Base-by-base conservation (phyloP, 2,113 vertebrate species). In the Pteronura brasiliensis region DNA sequence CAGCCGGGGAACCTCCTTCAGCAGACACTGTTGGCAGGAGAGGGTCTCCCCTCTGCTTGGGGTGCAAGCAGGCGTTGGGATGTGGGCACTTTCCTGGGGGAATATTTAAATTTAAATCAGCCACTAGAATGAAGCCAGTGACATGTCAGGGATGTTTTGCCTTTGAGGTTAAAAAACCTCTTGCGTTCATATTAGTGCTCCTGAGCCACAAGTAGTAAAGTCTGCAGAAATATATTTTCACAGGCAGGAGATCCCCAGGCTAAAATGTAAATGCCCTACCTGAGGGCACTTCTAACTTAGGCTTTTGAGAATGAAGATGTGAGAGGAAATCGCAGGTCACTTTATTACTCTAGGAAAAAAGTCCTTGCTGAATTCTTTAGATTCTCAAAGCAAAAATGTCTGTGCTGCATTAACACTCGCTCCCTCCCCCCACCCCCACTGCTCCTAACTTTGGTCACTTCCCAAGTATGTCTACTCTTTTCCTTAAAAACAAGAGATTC, bases 161-260 rank as follows among this genome's bases (percentile, higher is more conserved):
- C n/a, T 97, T 92, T 31, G 88, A 42, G 67, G 86, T 96, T 49
- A 87, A 72, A 21, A 96, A 69, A 93, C 57, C 65, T 93, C 69
- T 69, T 72, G 31, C 57, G 20, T n/a, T 90, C 93, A 79, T 93
- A 88, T 90, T 67, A 65, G 49, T 79, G 18, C 39, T 97, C 97
- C 96, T 63, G 96, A 97, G 34, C 89, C 87, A 86, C 57, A 80
- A 77, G 88, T 9, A 90, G 29, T 92, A 74, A 97, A 93, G 39
- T 12, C 94, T 87, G 87, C 93, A 36, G 98, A 98, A 97, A 96
- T 52, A 81, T 4, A 67, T 77, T 96, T 97, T 97, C 95, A 79
- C 13, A 88, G 67, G 59, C 49, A 92, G 80, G 93, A 96, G 52
- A 42, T 92, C 96, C 98, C 93, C 84, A 96, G 92, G 93, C 97